These are phyloP conservation scores for Plagiodera versicolora DNA, from an alignment of 2,888 invertebrate species.

Conservation along the genomic window DNA sequence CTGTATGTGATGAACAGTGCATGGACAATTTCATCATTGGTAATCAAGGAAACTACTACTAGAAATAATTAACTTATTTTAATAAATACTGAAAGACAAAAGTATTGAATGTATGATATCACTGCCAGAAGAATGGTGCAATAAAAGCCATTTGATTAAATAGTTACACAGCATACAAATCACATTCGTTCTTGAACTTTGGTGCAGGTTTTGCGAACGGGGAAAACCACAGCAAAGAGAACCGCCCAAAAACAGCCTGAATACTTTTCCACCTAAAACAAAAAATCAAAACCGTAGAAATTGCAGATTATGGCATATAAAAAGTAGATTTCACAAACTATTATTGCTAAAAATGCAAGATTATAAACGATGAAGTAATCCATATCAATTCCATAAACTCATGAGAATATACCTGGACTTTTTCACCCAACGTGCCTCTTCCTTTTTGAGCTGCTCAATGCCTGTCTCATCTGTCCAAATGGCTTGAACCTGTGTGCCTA, in stretches of 20 bases:
- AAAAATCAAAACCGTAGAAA: no score
- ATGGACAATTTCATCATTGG: no score
- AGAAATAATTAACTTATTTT: background rate
- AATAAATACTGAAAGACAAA: background rate
- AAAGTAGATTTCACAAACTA: no score
- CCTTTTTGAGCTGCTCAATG: constrained; percentile 95
- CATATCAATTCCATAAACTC: no score
- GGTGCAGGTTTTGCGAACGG: constrained; percentile 84
- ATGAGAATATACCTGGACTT: constrained; percentile 64
- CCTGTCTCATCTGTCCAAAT: constrained; percentile 99
- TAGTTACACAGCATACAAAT: constrained; percentile 80
- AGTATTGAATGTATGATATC: background rate
- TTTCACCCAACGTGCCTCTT: constrained; percentile 90
- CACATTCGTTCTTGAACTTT: constrained; percentile 76
- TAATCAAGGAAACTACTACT: no score
- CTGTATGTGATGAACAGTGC: no score
- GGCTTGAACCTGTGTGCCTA: constrained; percentile 85
- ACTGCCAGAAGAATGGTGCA: background rate
- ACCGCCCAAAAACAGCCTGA: constrained; percentile 95
- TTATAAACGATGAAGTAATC: no score
- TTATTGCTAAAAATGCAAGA: no score
- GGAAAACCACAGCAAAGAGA: constrained; percentile 92
- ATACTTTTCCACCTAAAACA: constrained; percentile 80
- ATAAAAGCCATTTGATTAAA: background rate
- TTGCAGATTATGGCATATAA: no score